Conservation (phyloP, 2,888 invertebrate genomes). For the Eustalomyia histrio region DNA sequence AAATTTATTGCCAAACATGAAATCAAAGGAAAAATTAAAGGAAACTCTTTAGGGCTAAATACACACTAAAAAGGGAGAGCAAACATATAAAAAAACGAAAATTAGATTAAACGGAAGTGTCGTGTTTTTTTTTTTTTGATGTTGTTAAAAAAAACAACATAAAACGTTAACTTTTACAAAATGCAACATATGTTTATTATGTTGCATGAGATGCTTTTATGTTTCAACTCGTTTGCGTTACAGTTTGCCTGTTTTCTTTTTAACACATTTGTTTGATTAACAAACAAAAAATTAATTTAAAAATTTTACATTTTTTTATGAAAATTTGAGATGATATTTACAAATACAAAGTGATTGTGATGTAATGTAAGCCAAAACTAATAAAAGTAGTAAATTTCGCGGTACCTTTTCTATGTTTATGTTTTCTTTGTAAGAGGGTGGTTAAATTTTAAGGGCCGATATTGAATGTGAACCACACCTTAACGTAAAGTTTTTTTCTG, state of each 20-base stretch:
- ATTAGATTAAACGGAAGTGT: constrained; percentile 63
- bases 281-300: background rate
- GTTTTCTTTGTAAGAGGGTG: too few species aligned
- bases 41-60: constrained; percentile 29
- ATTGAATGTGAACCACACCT: too few species aligned
- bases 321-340: constrained; percentile 45
- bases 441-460: too few species aligned
- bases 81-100: constrained; percentile 21
- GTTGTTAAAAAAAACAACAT: constrained; percentile 30
- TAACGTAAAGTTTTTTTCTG: too few species aligned
- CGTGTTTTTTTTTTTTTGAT: constrained; percentile 10
- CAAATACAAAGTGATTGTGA: background rate
- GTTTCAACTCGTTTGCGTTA: constrained; percentile 36
- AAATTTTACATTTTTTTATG: constrained; percentile 30
- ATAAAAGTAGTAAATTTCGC: background rate
- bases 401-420: too few species aligned
- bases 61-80: constrained; percentile 15
- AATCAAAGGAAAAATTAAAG: constrained; percentile 53
- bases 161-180: constrained; percentile 46
- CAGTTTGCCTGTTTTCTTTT: constrained; percentile 21
- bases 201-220: constrained; percentile 15
- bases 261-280: constrained; percentile 35
- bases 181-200: constrained; percentile 62
- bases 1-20: constrained; percentile 52
- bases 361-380: constrained; percentile 5